Evolutionary conservation across 2,113 vertebrate genomes (phyloP).

Genomic region (Alaudala cheleensis): DNA sequence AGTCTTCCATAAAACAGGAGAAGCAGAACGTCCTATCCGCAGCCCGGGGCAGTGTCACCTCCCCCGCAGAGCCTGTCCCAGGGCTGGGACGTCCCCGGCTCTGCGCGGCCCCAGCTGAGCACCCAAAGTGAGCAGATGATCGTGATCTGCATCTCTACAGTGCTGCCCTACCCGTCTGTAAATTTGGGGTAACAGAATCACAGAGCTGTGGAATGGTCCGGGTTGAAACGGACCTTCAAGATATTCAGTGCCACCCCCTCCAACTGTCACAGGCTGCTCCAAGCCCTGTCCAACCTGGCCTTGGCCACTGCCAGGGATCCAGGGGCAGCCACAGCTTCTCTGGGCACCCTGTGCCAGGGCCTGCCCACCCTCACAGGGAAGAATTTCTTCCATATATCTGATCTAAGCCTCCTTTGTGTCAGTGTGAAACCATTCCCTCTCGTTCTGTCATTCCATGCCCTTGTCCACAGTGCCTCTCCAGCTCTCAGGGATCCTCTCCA

Average conservation of each 20-base stretch:
- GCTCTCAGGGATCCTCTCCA: not conserved
- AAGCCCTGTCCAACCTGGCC: not conserved
- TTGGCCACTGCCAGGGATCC: not conserved
- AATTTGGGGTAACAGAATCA: fast-evolving
- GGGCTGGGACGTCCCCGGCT: not conserved
- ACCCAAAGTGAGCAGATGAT: not conserved
- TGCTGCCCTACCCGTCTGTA: not conserved
- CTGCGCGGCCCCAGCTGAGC: not conserved
- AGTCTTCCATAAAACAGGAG: fast-evolving
- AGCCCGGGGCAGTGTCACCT: not conserved
- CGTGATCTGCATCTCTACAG: not conserved
- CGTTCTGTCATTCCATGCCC: not conserved
- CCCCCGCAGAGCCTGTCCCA: constrained; percentile 8
- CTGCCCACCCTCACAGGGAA: fast-evolving
- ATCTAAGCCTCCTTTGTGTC: not conserved
- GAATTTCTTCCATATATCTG: not conserved
- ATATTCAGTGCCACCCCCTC: not conserved
- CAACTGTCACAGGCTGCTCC: not conserved
- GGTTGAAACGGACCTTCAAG: not conserved
- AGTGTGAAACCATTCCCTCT: not conserved
- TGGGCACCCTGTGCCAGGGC: not conserved
- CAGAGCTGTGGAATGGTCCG: not conserved
- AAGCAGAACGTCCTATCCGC: not conserved
- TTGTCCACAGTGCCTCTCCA: not conserved
- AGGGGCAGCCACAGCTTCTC: not conserved